A percentile compares a stretch with the other conserved stretches of the same genome.
Conservation (phyloP, 2,888 invertebrate genomes). For the Drosophila mayaguana region DNA sequence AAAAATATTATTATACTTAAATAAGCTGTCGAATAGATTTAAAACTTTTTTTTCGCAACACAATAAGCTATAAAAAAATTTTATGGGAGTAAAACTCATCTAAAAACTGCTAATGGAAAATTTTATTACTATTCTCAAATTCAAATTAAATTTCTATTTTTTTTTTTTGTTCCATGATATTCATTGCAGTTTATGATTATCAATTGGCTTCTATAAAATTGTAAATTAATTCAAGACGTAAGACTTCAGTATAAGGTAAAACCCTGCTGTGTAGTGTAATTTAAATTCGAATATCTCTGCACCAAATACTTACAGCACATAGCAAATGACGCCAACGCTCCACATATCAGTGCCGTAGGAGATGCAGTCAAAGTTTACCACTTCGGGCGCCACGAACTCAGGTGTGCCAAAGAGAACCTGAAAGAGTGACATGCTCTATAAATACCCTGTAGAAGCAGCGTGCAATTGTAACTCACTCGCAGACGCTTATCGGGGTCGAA, state of each 20-base stretch:
- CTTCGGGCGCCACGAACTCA: constrained; percentile 99
- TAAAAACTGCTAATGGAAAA: no score
- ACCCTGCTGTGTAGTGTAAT: constrained; percentile 1
- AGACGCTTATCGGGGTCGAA: constrained; percentile 96
- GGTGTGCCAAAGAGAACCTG: constrained; percentile 97
- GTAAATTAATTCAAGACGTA: background rate
- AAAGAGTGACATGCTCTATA: background rate
- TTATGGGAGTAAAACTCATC: no score
- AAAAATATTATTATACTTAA: no score
- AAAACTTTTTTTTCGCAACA: no score
- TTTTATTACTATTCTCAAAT: no score
- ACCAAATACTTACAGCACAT: constrained; percentile 95
- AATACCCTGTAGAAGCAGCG: background rate
- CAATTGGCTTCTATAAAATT: background rate
- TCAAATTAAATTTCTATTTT: no score
- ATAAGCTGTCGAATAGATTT: no score
- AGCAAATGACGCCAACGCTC: constrained; percentile 99
- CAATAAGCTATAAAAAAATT: no score
- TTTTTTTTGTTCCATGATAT: background rate
- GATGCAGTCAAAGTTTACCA: constrained; percentile 99
- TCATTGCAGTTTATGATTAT: background rate
- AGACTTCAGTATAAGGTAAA: no score
- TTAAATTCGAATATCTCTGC: background rate
- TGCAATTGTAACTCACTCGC: constrained; percentile 85
- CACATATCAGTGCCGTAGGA: constrained; percentile 99